Evolutionary conservation across 2,113 vertebrate genomes (phyloP).

Genomic region (Sebastes fasciatus): DNA sequence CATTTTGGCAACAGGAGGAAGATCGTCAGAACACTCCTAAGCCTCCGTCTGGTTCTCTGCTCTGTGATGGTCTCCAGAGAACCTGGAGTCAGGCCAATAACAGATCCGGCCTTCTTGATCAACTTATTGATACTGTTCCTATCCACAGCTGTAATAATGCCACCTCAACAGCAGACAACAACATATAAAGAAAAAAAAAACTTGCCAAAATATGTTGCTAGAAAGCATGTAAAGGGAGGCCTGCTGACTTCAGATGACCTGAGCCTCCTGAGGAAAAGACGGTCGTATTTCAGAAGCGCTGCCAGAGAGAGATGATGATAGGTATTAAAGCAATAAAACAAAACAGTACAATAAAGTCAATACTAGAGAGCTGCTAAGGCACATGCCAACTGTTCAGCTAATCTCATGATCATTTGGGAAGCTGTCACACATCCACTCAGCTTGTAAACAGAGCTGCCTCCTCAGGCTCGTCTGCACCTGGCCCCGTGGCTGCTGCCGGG

Average conservation of each 20-base stretch:
- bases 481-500: neutral
- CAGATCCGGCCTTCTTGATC: neutral
- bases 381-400: conserved; percentile 16
- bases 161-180: neutral
- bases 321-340: conserved; percentile 6
- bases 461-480: neutral
- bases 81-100: neutral
- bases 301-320: neutral
- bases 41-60: neutral
- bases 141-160: neutral
- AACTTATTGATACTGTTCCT: neutral
- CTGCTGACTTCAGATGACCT: neutral
- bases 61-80: neutral
- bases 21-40: neutral
- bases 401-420: conserved; percentile 11
- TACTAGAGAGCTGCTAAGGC: neutral
- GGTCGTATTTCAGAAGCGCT: neutral
- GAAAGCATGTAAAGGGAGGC: neutral
- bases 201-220: too few relatives aligned
- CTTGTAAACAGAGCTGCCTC: conserved; percentile 5
- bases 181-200: neutral
- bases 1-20: neutral
- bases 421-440: conserved; percentile 3
- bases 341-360: neutral
- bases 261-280: neutral